Percentiles rank a stretch among this genome's conserved stretches.
phyloP scores from a whole-genome alignment of 2,888 invertebrate species.

The Tricholauxania praeusta region DNA sequence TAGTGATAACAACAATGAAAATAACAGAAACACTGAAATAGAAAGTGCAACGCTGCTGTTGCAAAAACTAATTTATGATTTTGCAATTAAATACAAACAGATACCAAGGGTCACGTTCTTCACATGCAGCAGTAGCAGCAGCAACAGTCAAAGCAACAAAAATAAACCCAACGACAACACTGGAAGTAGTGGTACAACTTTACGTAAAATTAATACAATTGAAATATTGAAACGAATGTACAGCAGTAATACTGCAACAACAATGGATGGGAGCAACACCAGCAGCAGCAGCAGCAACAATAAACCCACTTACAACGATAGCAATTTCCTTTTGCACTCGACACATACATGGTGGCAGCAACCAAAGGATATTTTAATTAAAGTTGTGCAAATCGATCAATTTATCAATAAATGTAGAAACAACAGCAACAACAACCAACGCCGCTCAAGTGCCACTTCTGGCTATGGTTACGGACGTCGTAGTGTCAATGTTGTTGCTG shows the following conservation, averaged over 20 bases:
- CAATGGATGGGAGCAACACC: not conserved
- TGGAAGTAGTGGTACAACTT: not conserved
- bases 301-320: slow-evolving; percentile 24
- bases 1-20: not conserved
- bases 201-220: slow-evolving; percentile 27
- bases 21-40: slow-evolving; percentile 5
- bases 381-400: slow-evolving; percentile 58
- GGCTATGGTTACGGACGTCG: slow-evolving; percentile 52
- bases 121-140: slow-evolving; percentile 54
- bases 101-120: slow-evolving; percentile 63
- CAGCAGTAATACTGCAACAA: not conserved
- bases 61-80: slow-evolving; percentile 59
- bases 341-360: slow-evolving; percentile 10
- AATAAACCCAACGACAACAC: slow-evolving; percentile 40
- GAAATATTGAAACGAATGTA: slow-evolving; percentile 39
- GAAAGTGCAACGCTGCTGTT: slow-evolving; percentile 32
- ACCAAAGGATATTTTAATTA: slow-evolving; percentile 54
- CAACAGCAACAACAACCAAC: slow-evolving; percentile 7
- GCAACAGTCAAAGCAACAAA: slow-evolving; percentile 44
- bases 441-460: slow-evolving; percentile 44
- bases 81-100: slow-evolving; percentile 58
- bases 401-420: slow-evolving; percentile 47
- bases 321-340: not conserved
- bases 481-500: slow-evolving; percentile 48
- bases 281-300: slow-evolving; percentile 7